A percentile compares a stretch with the other conserved stretches of the same genome.
These are phyloP conservation scores for Atta texana DNA, from an alignment of 1,140 invertebrate genomes.

Conservation along the genomic window DNA sequence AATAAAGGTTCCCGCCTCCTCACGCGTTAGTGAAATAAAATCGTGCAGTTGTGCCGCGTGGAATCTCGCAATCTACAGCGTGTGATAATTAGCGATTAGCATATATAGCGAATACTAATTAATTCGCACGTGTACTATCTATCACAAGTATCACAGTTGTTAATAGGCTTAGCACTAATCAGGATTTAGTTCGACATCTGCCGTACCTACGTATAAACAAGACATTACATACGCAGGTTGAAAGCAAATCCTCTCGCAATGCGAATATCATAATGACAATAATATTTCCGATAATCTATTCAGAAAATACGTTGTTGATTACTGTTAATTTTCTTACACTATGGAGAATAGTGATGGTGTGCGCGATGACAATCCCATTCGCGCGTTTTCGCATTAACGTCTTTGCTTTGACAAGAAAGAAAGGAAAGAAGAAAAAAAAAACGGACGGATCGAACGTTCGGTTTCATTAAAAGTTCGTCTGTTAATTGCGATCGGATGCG, in stretches of 20 bases:
- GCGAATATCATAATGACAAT: background rate
- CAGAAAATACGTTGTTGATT: conserved; percentile 1
- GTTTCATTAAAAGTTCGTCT: conserved; percentile 72
- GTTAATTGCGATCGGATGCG: conserved; percentile 70
- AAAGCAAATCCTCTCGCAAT: conserved; percentile 9
- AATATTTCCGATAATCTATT: conserved; percentile 5
- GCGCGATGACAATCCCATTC: conserved; percentile 29
- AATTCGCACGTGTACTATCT: conserved; percentile 2
- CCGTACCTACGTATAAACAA: background rate
- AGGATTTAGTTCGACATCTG: conserved; percentile 12
- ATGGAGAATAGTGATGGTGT: background rate
- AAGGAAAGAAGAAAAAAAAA: background rate
- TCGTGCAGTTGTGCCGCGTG: background rate
- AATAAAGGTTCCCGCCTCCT: background rate
- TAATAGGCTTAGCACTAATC: conserved; percentile 51
- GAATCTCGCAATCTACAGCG: background rate
- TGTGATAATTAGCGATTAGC: conserved; percentile 24
- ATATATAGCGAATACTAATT: background rate
- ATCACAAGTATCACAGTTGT: background rate
- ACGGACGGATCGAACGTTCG: conserved; percentile 38
- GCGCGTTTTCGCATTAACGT: background rate
- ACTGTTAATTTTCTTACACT: conserved; percentile 14
- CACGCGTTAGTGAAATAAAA: conserved; percentile 37
- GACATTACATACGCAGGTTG: background rate
- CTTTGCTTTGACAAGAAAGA: background rate